Percentiles rank a stretch among this genome's conserved stretches.
Evolutionary conservation across 2,888 invertebrate genomes (phyloP).

Genomic region (Pollenia amentaria): DNA sequence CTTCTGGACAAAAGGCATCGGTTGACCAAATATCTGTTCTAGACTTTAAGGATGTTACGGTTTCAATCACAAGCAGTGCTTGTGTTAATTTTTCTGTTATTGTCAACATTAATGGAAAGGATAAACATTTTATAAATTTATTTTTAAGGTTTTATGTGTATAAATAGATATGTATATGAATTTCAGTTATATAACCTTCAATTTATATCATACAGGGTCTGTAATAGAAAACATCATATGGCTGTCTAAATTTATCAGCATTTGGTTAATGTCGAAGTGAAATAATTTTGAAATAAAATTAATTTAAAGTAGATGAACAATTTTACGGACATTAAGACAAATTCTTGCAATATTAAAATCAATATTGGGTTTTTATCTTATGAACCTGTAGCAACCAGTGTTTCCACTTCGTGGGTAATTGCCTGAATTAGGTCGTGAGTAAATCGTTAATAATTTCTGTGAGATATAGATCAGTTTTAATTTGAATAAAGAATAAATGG

Average conservation of each 20-base stretch:
- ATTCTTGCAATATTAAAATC: too few species aligned
- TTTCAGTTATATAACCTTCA: constrained; percentile 27
- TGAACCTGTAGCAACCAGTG: too few species aligned
- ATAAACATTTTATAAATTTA: constrained; percentile 38
- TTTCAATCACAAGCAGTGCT: constrained; percentile 19
- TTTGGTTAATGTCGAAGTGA: constrained; percentile 30
- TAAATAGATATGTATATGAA: neutral
- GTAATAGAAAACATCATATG: neutral
- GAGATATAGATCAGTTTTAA: too few species aligned
- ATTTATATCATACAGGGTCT: constrained; percentile 22
- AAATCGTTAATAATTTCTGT: too few species aligned
- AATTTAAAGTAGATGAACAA: neutral
- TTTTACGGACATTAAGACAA: too few species aligned
- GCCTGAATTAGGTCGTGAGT: too few species aligned
- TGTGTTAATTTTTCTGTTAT: constrained; percentile 17
- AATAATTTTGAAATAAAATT: neutral
- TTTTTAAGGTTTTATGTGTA: neutral
- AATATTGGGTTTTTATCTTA: too few species aligned
- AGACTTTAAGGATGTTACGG: constrained; percentile 6
- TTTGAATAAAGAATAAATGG: too few species aligned
- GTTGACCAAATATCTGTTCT: constrained; percentile 43
- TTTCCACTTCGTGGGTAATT: too few species aligned
- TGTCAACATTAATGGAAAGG: constrained; percentile 33
- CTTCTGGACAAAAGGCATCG: constrained; percentile 22
- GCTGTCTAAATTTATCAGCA: constrained; percentile 8